Evolutionary conservation across 2,113 vertebrate genomes (phyloP), one percentile per base, ranked within the genome.

Genomic region (Gavialis gangeticus): DNA sequence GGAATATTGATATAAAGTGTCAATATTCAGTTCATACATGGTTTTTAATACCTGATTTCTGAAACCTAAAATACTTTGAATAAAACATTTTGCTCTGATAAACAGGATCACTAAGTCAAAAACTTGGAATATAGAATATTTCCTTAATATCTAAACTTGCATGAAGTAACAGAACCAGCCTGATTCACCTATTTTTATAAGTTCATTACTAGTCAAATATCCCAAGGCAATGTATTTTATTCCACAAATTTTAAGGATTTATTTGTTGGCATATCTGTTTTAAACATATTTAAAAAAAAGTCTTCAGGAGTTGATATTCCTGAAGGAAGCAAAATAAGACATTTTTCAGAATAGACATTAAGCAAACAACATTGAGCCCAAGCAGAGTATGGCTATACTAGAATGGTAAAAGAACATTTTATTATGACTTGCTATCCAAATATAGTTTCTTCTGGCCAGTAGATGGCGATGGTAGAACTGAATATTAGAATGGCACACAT

Each of bases 391-490:
- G 60, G 60, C 24, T 55, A 46, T 30, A 34, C 19, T 37, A 21
- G 34, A 25, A 12, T 16, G 17, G 14, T 18, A 91, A 46, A 46
- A 46, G 46, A 46, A 0, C 19, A 30, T 37, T 55, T 76, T 81
- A 75, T 17, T n/a, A 0, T 46, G 2, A 54, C 79, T 56, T 22
- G 54, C 25, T 75, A 75, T 83, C 22, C 55, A 64, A 75, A 63
- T 85, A 0, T 63, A 91, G 24, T 77, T 79, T 25, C 15, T 88
- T 66, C 27, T 83, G 92, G 86, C 96, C 96, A 91, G 94, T 81
- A 97, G 96, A 46, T 96, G 96, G 96, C 90, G 96, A 94, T 1
- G 17, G 12, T 30, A 71, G 27, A 15, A 85, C 3, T 54, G 59
- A n/a, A 1, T 77, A 78, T 55, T 3, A 30, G 77, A 57, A 6